Evolutionary conservation across 2,113 vertebrate genomes (phyloP), one percentile per base, ranked within the genome.

Genomic region (Macquaria ambigua): DNA sequence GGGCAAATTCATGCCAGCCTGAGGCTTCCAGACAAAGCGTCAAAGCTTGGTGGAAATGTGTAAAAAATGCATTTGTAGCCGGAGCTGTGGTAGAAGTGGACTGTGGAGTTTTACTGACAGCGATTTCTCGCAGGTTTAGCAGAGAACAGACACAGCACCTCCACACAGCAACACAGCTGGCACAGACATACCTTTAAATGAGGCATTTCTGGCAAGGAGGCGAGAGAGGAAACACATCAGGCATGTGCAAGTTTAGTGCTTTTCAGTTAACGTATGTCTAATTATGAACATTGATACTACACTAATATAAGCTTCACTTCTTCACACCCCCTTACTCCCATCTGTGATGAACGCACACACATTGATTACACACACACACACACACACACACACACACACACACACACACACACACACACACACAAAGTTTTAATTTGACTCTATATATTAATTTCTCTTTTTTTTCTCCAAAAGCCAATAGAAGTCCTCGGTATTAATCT

Each of bases 1-100:
- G 70, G 92, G 86, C 83, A 82, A 78, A 87, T 84, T 85, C 79
- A 88, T 58, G 6, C 66, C 80, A 62, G 87, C 91, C 80, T 4
- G 21, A 72, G 78, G 86, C 88, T 86, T 75, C 71, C 78, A 81
- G 79, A 88, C 84, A 68, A 77, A 71, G 85, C 59, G 62, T 85
- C 74, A 87, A 62, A 82, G 68, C 82, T 87, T 28, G 48, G 55
- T 68, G 77, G 63, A 86, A 85, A 82, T 80, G 46, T 77, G 48
- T 77, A 52, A 81, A 84, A 78, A 77, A 82, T 85, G 34, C 66
- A 85, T 83, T 74, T 80, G 82, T 71, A 66, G 55, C 66, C 20
- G 11, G 46, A 83, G 77, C 74, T 83, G 79, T 34, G 59, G 53
- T 41, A 23, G 81, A 64, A 62, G 83, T 58, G 79, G 55, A 77